phyloP scores from a whole-genome alignment of 2,113 vertebrate species.

The Megaceryle maxima region DNA sequence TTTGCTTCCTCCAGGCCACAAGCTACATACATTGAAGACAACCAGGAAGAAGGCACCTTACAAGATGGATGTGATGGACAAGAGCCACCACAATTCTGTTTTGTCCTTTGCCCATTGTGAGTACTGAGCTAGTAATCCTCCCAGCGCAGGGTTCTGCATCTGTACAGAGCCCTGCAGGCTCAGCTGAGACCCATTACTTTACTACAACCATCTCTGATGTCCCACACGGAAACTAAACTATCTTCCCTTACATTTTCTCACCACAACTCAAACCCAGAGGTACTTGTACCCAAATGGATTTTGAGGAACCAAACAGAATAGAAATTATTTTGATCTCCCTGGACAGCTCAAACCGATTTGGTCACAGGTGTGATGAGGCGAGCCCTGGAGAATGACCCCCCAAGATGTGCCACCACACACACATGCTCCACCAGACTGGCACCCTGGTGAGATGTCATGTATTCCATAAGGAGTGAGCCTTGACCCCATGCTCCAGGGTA shows the following conservation, averaged over 20 bases:
- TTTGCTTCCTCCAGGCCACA: background rate
- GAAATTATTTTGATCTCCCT: background rate
- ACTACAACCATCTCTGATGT: background rate
- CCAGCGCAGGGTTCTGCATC: background rate
- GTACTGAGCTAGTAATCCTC: background rate
- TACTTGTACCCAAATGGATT: rapidly evolving
- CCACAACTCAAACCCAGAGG: background rate
- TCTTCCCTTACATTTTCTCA: background rate
- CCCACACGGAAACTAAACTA: background rate
- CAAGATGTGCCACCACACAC: background rate
- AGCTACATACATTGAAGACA: rapidly evolving
- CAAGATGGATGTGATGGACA: background rate
- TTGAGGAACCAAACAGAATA: background rate
- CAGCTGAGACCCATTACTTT: background rate
- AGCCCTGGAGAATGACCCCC: background rate
- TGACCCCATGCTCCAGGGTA: rapidly evolving
- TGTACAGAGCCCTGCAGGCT: background rate
- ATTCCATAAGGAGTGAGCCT: rapidly evolving
- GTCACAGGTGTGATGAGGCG: rapidly evolving
- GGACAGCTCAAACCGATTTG: background rate
- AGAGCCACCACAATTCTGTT: background rate
- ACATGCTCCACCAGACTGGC: too few relatives aligned
- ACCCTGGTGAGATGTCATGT: rapidly evolving
- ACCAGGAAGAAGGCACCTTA: background rate
- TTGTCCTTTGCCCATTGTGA: background rate